These are phyloP conservation scores for Trissolcus japonicus DNA, from an alignment of 2,888 invertebrate genomes.

Conservation along the genomic window DNA sequence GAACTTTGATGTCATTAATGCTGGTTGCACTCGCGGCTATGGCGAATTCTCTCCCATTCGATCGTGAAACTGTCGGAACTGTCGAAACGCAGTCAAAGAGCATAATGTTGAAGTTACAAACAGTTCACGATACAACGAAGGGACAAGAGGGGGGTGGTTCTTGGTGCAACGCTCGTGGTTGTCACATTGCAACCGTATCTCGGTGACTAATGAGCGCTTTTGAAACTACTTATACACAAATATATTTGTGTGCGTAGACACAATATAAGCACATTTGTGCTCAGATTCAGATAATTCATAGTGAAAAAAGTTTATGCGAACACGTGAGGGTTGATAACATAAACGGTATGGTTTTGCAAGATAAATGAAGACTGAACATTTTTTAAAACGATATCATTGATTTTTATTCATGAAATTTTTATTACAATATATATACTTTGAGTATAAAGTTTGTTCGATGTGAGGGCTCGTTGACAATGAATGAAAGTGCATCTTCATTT, in stretches of 20 bases:
- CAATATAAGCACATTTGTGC: conserved; percentile 35
- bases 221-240: conserved; percentile 62
- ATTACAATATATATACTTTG: conserved; percentile 7
- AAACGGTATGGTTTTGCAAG: too few relatives aligned
- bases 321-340: too few relatives aligned
- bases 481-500: too few relatives aligned
- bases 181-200: conserved; percentile 71
- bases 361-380: not conserved
- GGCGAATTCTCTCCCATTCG: conserved; percentile 66
- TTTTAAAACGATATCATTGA: not conserved
- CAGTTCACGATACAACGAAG: conserved; percentile 66
- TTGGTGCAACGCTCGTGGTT: conserved; percentile 65
- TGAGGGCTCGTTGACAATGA: too few relatives aligned
- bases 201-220: conserved; percentile 72
- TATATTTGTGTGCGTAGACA: conserved; percentile 37
- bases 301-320: conserved; percentile 54
- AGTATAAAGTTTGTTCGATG: too few relatives aligned
- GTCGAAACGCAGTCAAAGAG: conserved; percentile 72
- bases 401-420: not conserved
- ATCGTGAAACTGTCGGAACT: conserved; percentile 71
- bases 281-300: conserved; percentile 29
- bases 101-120: conserved; percentile 71
- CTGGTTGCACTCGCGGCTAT: conserved; percentile 58
- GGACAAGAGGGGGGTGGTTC: conserved; percentile 65
- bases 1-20: conserved; percentile 68